Evolutionary conservation across 2,797 vertebrate species (phyloP), one percentile per base, ranked within the genome.

Genomic region (Ceyx erithaca): DNA sequence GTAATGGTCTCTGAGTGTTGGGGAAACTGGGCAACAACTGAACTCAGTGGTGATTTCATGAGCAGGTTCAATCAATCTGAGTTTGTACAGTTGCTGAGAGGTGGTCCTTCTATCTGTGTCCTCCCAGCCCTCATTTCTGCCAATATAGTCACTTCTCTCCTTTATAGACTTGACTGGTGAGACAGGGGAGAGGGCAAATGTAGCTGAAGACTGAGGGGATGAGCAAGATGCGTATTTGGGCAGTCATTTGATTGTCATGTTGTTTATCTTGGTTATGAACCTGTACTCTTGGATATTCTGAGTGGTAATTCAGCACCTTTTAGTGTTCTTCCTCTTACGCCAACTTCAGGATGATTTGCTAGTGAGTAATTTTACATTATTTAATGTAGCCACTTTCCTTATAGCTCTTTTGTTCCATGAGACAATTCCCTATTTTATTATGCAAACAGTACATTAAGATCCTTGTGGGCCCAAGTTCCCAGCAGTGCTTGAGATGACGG

Each of bases 341-440:
- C 54, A 81, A 21, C 72, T 78, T 93, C 16, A 19, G 69, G 66
- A 85, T 85, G 72, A 59, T 87, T 69, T 93, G 35, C 76, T 80
- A 26, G 51, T 87, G 81, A 80, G 88, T 89, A 94, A 93, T 94
- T 96, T 90, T 93, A 75, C 49, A 71, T 95, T 94, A 95, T 94
- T 96, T 94, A 93, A 92, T 90, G 86, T 85, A 94, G 63, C 79
- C 69, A 63, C 92, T 95, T 94, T 90, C 43, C 86, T 80, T 96
- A 95, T 69, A 89, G 92, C 89, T 85, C 92, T 92, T 87, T 78
- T 95, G 93, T 91, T 96, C 92, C 2, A 3, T 9, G 66, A 94
- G 87, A 92, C 94, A 93, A 93, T 95, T 96, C 86, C 69, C 90
- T 94, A 13, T 92, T 95, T 95, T 95, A 93, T 93, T 95, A 93